Base-by-base conservation (phyloP, 92 coral and sea anemone genomes). In the Pocillopora meandrina region DNA sequence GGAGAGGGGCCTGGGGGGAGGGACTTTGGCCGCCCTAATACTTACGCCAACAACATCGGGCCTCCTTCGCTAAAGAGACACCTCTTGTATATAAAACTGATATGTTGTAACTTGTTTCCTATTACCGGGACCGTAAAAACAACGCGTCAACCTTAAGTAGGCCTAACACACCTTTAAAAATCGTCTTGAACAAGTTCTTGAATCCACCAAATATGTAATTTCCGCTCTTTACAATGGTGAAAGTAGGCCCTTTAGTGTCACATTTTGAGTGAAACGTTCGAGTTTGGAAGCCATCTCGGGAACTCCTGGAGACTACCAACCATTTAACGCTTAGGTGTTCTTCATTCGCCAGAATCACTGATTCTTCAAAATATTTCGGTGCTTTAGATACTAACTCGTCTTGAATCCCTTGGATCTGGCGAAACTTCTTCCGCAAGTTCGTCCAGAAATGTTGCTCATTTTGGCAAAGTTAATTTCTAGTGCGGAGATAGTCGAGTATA, bases 261-360 rank as follows among this genome's bases (percentile, higher is more conserved):
- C 79, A 82, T 72, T 72, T 82, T 18, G 73, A 56, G 72, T 82
- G 86, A 57, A 82, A 82, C 63, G 65, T 82, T 55, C 64, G 20
- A 34, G 86, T 17, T 10, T 78, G 60, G 79, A 82, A 82, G 36
- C 86, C 86, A 60, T 82, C 86, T 72, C 77, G 63, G 23, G 79
- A 59, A 33, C 61, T 79, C 71, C 75, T 52, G 49, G 49, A 42
- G 49, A 7, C 49, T 3, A 42, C 49, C 49, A 42, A 42, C 49
- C 49, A 42, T 42, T 42, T 42, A 62, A 82, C 62, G 62, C 62
- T 59, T 12, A 2, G 14, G 62, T 59, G 62, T 2, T 16, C 18
- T 59, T 59, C 18, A 59, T 16, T 59, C 18, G 62, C 14, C 18
- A 12, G 61, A 57, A 57, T 26, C 26, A 26, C 26, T 26, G 26